phyloP scores from a whole-genome alignment of 2,888 invertebrate species.

The Thumatha senex region DNA sequence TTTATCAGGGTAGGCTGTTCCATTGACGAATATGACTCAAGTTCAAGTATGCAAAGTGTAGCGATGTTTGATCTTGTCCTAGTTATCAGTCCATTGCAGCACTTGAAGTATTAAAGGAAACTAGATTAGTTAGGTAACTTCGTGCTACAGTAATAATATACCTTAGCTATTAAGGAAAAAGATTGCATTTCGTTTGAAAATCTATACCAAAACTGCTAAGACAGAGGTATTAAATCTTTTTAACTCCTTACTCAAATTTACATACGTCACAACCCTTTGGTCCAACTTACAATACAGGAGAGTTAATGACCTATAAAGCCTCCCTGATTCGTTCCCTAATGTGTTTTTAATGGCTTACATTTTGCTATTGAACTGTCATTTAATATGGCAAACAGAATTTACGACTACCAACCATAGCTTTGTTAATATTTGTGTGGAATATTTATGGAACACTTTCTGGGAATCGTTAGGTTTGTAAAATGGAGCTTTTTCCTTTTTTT shows the following conservation, averaged over 20 bases:
- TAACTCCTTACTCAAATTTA: slow-evolving; percentile 23
- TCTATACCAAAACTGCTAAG: no score
- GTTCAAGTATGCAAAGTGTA: no score
- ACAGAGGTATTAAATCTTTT: slow-evolving; percentile 9
- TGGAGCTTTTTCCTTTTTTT: slow-evolving; percentile 4
- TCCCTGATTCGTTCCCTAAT: slow-evolving; percentile 65
- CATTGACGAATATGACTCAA: no score
- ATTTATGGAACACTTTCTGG: slow-evolving; percentile 29
- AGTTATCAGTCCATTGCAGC: no score
- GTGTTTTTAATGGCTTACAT: slow-evolving; percentile 76
- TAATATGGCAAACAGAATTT: slow-evolving; percentile 66
- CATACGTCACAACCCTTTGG: slow-evolving; percentile 38
- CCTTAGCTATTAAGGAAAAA: not conserved
- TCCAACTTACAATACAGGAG: slow-evolving; percentile 52
- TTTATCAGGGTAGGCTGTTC: no score
- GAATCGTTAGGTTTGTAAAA: slow-evolving; percentile 23
- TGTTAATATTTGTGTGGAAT: slow-evolving; percentile 34
- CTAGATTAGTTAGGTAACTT: no score
- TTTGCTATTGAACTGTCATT: slow-evolving; percentile 73
- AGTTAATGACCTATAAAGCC: slow-evolving; percentile 73
- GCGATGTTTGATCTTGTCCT: no score
- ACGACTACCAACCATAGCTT: slow-evolving; percentile 34
- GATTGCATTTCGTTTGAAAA: no score
- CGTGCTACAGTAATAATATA: no score
- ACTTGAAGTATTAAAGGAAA: no score